Conservation (phyloP, 2,797 vertebrate genomes). For the Malurus splendens region DNA sequence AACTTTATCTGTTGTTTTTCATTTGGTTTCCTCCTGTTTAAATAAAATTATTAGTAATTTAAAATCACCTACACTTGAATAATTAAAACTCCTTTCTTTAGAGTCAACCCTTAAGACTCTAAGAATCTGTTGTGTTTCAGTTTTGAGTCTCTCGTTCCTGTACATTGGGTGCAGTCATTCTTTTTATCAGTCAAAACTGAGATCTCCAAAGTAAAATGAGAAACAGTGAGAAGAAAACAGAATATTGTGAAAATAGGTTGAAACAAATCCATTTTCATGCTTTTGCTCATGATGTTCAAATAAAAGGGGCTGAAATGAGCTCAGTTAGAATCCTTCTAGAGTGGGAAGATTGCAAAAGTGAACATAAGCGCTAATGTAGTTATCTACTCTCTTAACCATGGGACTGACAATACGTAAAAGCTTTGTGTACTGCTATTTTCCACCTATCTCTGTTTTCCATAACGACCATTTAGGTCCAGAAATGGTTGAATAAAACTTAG, state of each 20-base stretch:
- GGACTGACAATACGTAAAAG: not conserved
- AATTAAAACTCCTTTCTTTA: not conserved
- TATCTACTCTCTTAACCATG: not conserved
- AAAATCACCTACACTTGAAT: not conserved
- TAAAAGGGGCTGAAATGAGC: constrained; percentile 1
- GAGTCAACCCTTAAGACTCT: not conserved
- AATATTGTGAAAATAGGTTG: constrained; percentile 18
- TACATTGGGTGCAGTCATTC: not conserved
- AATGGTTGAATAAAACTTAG: not conserved
- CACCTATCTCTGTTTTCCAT: not conserved
- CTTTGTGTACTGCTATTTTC: not conserved
- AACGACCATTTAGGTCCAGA: not conserved
- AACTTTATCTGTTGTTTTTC: not conserved
- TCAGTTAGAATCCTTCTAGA: not conserved
- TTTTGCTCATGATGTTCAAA: not conserved
- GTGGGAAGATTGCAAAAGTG: not conserved
- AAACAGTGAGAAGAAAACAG: not conserved
- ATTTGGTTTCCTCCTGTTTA: not conserved
- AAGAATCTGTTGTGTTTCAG: not conserved
- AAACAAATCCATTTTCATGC: constrained; percentile 27
- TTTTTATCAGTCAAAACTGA: not conserved
- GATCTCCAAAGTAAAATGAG: not conserved
- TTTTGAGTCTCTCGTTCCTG: not conserved
- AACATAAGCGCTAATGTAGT: not conserved
- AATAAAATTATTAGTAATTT: not conserved